phyloP scores from a whole-genome alignment of 1,140 invertebrate species.

The Octopus sinensis region DNA sequence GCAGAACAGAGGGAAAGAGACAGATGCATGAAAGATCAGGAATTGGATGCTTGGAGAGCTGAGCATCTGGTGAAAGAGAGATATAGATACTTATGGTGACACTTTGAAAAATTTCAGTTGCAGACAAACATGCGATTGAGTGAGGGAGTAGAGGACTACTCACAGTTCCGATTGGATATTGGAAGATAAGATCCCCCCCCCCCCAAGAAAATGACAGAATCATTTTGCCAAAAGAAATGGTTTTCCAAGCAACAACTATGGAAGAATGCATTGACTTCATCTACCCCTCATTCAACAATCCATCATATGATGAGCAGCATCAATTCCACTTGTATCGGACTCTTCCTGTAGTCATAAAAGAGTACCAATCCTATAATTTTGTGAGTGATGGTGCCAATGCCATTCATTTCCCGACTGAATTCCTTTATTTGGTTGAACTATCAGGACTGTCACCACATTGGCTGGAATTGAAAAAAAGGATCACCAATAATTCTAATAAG shows the following conservation, averaged over 20 bases:
- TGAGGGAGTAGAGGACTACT: not conserved
- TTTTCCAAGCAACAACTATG: not conserved
- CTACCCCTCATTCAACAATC: conserved; percentile 4
- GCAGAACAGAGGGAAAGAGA: too few relatives aligned
- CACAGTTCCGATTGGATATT: not conserved
- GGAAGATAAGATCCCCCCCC: too few relatives aligned
- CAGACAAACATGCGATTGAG: not conserved
- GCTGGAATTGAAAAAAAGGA: conserved; percentile 1
- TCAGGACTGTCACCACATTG: not conserved
- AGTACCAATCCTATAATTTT: not conserved
- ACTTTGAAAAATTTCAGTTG: not conserved
- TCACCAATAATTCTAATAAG: conserved; percentile 1
- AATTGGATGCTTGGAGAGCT: too few relatives aligned
- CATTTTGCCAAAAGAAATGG: not conserved
- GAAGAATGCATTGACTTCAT: not conserved
- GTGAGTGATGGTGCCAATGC: not conserved
- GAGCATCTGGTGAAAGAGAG: too few relatives aligned
- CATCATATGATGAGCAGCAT: conserved; percentile 1
- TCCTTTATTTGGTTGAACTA: not conserved
- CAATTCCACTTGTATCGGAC: not conserved
- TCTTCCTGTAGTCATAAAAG: conserved; percentile 1
- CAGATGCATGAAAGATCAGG: too few relatives aligned
- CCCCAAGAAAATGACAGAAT: too few relatives aligned
- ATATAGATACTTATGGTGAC: not conserved
- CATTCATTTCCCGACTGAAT: not conserved